Evolutionary conservation across 2,113 vertebrate species (phyloP).

Genomic region (Aldabrachelys gigantea): DNA sequence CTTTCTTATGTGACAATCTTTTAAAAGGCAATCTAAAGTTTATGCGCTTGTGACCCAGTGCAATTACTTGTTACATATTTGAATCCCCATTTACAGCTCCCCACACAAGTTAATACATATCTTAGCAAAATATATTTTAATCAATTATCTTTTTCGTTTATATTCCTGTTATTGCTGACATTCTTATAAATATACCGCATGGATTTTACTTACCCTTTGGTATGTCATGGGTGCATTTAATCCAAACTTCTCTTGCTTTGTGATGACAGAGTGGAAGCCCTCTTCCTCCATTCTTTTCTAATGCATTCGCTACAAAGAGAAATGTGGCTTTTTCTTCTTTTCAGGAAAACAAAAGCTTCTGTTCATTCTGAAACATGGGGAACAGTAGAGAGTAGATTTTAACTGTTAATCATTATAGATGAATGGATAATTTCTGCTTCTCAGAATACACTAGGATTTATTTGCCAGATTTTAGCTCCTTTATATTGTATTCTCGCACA

Average conservation of each 20-base stretch:
- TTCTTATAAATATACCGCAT: constrained; percentile 10
- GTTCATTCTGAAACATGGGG: constrained; percentile 59
- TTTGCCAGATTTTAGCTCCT: constrained; percentile 33
- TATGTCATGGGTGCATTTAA: constrained; percentile 6
- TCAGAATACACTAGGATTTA: constrained; percentile 50
- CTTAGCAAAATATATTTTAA: background rate
- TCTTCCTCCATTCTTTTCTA: constrained; percentile 37
- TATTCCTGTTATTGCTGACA: background rate
- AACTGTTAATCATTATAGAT: constrained; percentile 67
- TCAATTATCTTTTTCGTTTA: background rate
- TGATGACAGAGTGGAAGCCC: constrained; percentile 28
- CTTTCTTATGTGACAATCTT: background rate
- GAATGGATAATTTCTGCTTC: constrained; percentile 66
- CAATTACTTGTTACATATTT: background rate
- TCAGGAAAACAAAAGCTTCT: constrained; percentile 69
- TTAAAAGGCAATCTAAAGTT: background rate
- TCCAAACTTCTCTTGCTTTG: constrained; percentile 57
- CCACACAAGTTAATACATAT: background rate
- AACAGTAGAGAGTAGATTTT: constrained; percentile 64
- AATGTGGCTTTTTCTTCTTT: constrained; percentile 64
- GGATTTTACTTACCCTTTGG: constrained; percentile 1
- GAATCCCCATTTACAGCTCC: background rate
- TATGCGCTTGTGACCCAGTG: background rate
- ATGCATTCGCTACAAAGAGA: constrained; percentile 73
- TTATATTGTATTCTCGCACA: constrained; percentile 44